Conservation (phyloP, 2,113 vertebrate species). For the Dasyprocta punctata region DNA sequence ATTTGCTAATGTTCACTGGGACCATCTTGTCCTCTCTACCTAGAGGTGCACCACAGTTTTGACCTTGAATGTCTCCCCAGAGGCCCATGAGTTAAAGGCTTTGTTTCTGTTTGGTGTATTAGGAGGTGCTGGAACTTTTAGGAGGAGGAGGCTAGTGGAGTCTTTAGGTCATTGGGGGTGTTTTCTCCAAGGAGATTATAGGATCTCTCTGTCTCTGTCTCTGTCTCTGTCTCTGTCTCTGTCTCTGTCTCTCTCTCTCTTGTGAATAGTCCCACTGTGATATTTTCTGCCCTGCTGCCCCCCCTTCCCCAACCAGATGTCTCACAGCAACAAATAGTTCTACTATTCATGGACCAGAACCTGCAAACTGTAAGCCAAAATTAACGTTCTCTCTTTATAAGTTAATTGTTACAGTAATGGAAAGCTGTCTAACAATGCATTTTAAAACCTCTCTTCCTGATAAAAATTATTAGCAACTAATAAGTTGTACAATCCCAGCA, state of each 20-base stretch:
- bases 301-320: background rate
- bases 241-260: no score
- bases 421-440: background rate
- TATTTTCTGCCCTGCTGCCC: background rate
- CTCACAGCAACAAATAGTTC: background rate
- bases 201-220: background rate
- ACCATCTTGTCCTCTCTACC: background rate
- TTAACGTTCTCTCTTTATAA: background rate
- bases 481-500: background rate
- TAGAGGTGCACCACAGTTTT: background rate
- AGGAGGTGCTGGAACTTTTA: background rate
- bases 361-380: background rate
- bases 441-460: constrained; percentile 38
- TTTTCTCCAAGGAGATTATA: no score
- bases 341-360: background rate
- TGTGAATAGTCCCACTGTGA: background rate
- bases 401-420: background rate
- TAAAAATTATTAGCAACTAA: background rate
- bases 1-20: background rate
- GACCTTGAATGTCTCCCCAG: background rate
- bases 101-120: background rate
- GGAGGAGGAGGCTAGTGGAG: background rate
- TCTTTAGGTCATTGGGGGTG: background rate
- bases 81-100: background rate
- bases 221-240: background rate